Base-by-base conservation (phyloP, 1,140 invertebrate species). In the Tetraneura akinire region DNA sequence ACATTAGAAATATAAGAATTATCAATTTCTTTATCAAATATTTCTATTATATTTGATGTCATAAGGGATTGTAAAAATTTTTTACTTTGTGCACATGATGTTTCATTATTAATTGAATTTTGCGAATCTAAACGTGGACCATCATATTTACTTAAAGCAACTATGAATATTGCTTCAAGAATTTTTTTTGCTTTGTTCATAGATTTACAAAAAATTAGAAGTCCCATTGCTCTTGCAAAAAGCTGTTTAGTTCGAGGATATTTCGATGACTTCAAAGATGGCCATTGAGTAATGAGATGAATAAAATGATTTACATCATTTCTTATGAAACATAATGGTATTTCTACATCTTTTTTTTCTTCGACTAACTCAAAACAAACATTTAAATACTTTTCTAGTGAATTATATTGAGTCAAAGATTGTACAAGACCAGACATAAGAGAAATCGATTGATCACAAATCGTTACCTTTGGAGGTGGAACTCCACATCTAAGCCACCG, bases 251-350 rank as follows among this genome's bases (percentile, higher is more conserved):
- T 64, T 42, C 62, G 14, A 32, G 62, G 32, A 37, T 37, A 42
- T 42, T 64, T 64, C 3, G 29, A 42, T 10, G 16, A 18, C 3
- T 37, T 64, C n/a, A 64, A 42, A 8, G 62, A 29, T 64, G 14
- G 26, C 23, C 8, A 68, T 21, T 26, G 18, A 68, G 64, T 23
- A 0, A 45, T 8, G 3, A 68, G 3, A 21, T 68, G 37, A 21
- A 68, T 5, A 68, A 68, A 68, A 45, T 68, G 29, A 45, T 68
- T 68, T 2, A 68, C 23, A 68, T 68, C 18, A n/a, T 62, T 68
- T 68, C 64, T 37, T 18, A 68, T 16, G 9, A n/a, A 68, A 68
- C 57, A 32, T 3, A 3, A 26, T 60, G 55, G 55, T 66, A 11
- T 42, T 66, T 42, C 16, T n/a, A 18, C 37, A n/a, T n/a, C 5